Evolutionary conservation across 1,140 invertebrate species (phyloP).

Genomic region (Fopius arisanus): DNA sequence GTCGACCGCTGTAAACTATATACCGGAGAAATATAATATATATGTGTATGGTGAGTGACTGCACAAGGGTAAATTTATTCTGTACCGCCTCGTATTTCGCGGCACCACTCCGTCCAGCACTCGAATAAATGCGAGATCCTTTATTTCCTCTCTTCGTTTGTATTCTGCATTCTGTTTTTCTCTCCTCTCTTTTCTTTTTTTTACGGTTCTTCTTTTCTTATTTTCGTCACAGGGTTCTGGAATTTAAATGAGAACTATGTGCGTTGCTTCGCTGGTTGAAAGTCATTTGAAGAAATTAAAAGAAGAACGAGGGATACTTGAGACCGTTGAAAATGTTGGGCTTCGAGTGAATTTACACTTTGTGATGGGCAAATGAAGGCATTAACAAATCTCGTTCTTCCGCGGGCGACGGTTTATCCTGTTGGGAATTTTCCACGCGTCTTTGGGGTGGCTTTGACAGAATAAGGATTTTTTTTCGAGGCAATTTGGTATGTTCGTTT

Average conservation of each 20-base stretch:
- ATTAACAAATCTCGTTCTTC: too few relatives aligned
- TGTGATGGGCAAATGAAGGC: not conserved
- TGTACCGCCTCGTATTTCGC: constrained; percentile 21
- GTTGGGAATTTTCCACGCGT: too few relatives aligned
- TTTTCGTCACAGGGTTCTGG: not conserved
- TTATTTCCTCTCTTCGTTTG: constrained; percentile 14
- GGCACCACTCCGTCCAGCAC: constrained; percentile 18
- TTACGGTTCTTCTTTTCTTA: not conserved
- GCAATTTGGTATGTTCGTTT: too few relatives aligned
- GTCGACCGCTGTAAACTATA: not conserved
- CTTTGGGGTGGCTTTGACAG: too few relatives aligned
- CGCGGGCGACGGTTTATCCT: too few relatives aligned
- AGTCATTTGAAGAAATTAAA: not conserved
- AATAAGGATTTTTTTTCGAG: too few relatives aligned
- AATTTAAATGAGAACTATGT: constrained; percentile 20
- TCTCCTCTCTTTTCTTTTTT: not conserved
- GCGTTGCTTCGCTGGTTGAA: not conserved
- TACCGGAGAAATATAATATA: not conserved
- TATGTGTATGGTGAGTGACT: constrained; percentile 6
- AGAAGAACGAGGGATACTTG: not conserved
- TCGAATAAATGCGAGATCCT: constrained; percentile 23
- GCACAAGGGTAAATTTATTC: constrained; percentile 25
- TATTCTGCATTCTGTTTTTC: constrained; percentile 9
- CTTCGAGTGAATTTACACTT: not conserved
- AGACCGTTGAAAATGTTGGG: not conserved